Evolutionary conservation across 2,888 invertebrate genomes (phyloP).

Genomic region (Notodonta ziczac): DNA sequence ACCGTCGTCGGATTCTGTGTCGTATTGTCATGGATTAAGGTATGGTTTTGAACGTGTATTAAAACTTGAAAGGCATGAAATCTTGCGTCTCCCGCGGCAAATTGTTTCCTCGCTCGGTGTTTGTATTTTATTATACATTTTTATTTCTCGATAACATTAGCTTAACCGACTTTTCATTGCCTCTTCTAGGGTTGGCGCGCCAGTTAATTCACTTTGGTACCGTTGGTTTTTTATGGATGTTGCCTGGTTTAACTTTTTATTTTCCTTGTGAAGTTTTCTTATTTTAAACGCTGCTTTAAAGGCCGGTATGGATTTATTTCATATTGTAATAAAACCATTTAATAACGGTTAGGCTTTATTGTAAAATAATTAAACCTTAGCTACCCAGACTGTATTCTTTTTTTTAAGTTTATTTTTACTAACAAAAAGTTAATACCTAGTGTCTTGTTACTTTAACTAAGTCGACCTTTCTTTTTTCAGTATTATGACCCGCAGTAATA

Average conservation of each 20-base stretch:
- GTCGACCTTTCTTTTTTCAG: too few species aligned
- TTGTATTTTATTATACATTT: constrained; percentile 85
- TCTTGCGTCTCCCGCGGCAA: constrained; percentile 84
- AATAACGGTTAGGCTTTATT: not conserved
- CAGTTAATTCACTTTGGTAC: constrained; percentile 43
- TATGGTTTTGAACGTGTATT: constrained; percentile 43
- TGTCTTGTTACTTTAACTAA: too few species aligned
- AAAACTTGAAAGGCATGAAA: constrained; percentile 68
- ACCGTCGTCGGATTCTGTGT: constrained; percentile 50
- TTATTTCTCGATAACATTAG: constrained; percentile 85
- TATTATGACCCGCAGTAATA: too few species aligned
- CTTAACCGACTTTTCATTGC: constrained; percentile 85
- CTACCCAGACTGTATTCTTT: too few species aligned
- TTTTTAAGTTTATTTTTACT: too few species aligned
- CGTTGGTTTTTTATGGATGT: constrained; percentile 47
- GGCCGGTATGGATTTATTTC: not conserved
- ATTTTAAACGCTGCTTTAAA: not conserved
- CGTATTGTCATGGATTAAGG: constrained; percentile 49
- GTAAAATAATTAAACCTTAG: too few species aligned
- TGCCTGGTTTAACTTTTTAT: constrained; percentile 38
- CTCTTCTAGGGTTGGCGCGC: constrained; percentile 72
- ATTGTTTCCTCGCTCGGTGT: constrained; percentile 84
- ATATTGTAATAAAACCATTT: not conserved
- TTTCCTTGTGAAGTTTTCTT: constrained; percentile 18
- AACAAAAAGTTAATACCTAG: too few species aligned